Conservation (phyloP, 2,797 vertebrate species). For the Falco rusticolus region DNA sequence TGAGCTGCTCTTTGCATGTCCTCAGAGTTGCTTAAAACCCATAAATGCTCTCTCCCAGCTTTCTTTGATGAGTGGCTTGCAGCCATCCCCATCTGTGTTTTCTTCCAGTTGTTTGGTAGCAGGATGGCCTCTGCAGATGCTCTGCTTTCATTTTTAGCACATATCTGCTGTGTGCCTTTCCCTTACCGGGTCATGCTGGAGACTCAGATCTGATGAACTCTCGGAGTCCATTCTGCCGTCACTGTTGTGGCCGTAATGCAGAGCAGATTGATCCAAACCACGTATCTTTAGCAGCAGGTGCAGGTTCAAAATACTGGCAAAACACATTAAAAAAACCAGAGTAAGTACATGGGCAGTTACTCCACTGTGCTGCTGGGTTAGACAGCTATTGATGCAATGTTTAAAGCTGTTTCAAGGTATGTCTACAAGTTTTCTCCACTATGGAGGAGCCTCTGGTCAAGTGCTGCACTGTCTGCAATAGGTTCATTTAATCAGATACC, state of each 20-base stretch:
- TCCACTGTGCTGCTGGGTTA: background rate
- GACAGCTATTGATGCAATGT: background rate
- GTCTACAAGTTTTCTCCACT: background rate
- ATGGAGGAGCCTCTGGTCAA: background rate
- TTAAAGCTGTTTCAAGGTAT: background rate
- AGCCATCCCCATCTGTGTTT: background rate
- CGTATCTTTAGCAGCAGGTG: background rate
- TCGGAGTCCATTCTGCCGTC: background rate
- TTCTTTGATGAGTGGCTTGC: background rate
- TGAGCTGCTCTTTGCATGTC: background rate
- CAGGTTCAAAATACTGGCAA: background rate
- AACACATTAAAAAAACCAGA: background rate
- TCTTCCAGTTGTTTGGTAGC: background rate
- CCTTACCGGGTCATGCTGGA: background rate
- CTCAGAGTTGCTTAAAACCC: background rate
- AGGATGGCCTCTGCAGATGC: background rate
- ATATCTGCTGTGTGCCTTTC: background rate
- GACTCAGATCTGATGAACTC: background rate
- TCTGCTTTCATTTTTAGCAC: background rate
- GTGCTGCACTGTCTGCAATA: background rate
- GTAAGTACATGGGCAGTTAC: background rate
- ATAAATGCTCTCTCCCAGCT: background rate
- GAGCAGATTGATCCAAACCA: background rate
- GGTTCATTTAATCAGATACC: background rate
- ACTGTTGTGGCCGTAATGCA: background rate